Evolutionary conservation across 2,888 invertebrate species (phyloP).

Genomic region (Clepsis dumicolana): DNA sequence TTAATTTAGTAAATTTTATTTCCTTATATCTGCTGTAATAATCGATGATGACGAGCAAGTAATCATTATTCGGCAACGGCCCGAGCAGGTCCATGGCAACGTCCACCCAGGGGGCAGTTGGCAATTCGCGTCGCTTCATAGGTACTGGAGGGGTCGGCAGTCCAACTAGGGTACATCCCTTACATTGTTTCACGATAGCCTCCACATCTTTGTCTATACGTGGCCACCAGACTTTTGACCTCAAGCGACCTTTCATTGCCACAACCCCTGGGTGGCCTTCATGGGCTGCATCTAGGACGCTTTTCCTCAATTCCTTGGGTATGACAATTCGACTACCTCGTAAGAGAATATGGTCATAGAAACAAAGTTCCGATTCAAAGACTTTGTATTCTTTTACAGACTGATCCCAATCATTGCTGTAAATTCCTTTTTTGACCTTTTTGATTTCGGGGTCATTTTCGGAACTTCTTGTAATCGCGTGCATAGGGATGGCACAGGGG

Average conservation of each 20-base stretch:
- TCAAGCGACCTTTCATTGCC: no score
- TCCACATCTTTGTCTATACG: no score
- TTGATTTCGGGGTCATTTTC: background rate
- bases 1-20: background rate
- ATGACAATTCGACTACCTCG: no score
- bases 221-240: no score
- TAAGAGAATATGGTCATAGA: no score
- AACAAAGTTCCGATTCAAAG: no score
- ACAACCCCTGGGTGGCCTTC: no score
- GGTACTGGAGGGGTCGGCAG: background rate
- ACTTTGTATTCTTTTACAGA: no score
- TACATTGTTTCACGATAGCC: background rate
- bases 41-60: background rate
- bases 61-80: background rate
- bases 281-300: no score
- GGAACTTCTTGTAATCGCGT: background rate
- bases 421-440: background rate
- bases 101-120: background rate
- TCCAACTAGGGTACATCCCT: background rate
- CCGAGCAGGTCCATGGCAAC: background rate
- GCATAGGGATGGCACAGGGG: background rate
- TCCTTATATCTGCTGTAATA: constrained; percentile 9
- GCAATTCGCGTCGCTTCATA: no score
- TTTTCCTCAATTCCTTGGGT: no score
- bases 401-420: no score